Evolutionary conservation across 1,140 invertebrate species (phyloP).

Genomic region (Platyura marginata): DNA sequence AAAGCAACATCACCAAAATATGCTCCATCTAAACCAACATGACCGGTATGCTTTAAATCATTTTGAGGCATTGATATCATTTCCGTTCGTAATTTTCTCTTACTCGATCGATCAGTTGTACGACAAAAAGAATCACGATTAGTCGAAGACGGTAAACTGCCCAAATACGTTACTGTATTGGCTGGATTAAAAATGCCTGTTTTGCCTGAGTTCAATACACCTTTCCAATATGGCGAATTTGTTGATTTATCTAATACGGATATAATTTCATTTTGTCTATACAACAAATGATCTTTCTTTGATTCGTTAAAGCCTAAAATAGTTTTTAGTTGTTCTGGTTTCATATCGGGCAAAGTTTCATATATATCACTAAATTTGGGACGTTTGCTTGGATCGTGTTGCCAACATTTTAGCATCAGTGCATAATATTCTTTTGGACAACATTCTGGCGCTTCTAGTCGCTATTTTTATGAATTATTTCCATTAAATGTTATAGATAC

Average conservation of each 20-base stretch:
- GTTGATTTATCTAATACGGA: conserved; percentile 77
- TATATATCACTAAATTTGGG: conserved; percentile 83
- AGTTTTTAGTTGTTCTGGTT: conserved; percentile 79
- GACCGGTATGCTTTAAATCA: conserved; percentile 91
- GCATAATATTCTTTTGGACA: conserved; percentile 88
- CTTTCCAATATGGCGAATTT: conserved; percentile 54
- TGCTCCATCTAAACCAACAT: conserved; percentile 90
- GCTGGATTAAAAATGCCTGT: conserved; percentile 78
- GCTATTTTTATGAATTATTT: conserved; percentile 25
- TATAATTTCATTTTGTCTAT: conserved; percentile 77
- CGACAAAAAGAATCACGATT: conserved; percentile 18
- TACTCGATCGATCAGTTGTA: conserved; percentile 23
- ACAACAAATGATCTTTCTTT: conserved; percentile 50
- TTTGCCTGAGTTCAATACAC: conserved; percentile 64
- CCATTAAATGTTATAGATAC: too few species aligned
- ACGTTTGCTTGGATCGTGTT: conserved; percentile 71
- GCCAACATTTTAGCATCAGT: conserved; percentile 91
- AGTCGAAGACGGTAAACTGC: conserved; percentile 15
- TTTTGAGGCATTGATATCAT: conserved; percentile 96
- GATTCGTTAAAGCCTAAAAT: conserved; percentile 20
- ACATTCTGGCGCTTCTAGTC: conserved; percentile 81
- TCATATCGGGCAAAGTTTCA: conserved; percentile 58
- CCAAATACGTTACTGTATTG: conserved; percentile 74
- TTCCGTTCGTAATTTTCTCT: conserved; percentile 57
- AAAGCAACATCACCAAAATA: conserved; percentile 92